These are phyloP conservation scores for Poecile montanus DNA, from an alignment of 2,797 vertebrate species.

Conservation along the genomic window DNA sequence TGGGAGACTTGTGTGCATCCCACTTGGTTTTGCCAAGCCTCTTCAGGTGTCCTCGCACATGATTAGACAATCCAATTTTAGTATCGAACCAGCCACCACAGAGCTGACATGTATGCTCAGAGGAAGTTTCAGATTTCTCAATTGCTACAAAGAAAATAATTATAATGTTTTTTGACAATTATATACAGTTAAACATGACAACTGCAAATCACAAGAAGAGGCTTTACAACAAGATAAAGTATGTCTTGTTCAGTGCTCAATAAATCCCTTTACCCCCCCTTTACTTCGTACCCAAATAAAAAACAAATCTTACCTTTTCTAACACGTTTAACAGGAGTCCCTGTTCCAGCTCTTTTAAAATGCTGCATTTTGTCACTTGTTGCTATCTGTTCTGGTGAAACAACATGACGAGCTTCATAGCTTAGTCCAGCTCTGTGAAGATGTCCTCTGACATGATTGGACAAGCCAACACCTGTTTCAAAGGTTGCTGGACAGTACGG, in stretches of 20 bases:
- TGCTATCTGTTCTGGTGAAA: constrained; percentile 90
- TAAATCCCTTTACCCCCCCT: neutral
- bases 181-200: neutral
- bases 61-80: constrained; percentile 97
- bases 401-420: constrained; percentile 91
- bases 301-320: constrained; percentile 86
- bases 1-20: constrained; percentile 91
- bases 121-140: constrained; percentile 87
- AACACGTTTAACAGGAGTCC: constrained; percentile 84
- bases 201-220: neutral
- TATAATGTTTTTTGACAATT: constrained; percentile 11
- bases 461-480: constrained; percentile 96
- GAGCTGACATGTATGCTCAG: constrained; percentile 91
- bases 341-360: constrained; percentile 87
- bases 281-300: neutral
- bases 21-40: constrained; percentile 91
- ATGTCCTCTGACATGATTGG: constrained; percentile 96
- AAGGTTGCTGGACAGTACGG: constrained; percentile 94
- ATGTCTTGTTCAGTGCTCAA: neutral
- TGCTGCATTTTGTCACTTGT: constrained; percentile 91
- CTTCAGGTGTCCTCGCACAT: constrained; percentile 97
- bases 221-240: neutral
- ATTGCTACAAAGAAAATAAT: constrained; percentile 77
- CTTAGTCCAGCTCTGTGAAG: constrained; percentile 93
- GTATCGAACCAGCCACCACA: constrained; percentile 97